Base-by-base conservation (phyloP, 2,888 invertebrate genomes). In the Epirrita christyi region DNA sequence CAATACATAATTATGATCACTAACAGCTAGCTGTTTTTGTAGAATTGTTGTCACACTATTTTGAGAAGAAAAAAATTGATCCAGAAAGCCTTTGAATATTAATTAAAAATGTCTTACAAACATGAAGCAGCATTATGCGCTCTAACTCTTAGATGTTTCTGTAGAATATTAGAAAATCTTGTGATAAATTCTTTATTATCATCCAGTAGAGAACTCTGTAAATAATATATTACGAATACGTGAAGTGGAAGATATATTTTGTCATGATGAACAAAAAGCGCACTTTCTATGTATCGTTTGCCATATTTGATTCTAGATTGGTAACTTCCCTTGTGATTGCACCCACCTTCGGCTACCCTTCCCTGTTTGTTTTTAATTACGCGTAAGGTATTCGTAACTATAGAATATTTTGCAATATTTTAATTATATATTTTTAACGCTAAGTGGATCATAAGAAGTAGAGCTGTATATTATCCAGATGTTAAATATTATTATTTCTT, bases 401-500 rank as follows among this genome's bases (percentile, higher is more conserved):
- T 89, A 83, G 88, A 90, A 89, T 90, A 91, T 89, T 90, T 91
- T 90, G 89, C 90, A 90, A 90, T 88, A 85, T 81, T 59, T 80
- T 78, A 78, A 80, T 82, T 83, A 80, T 81, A 78, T 80, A n/a
- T 83, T 81, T 82, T 82, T 80, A 82, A 77, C 75, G 75, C 78
- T 90, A 89, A 89, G 88, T 85, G 88, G 85, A 88, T 88, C 86
- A 76, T 88, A 85, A 75, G 81, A 82, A 77, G 76, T 80, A 83
- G 80, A 84, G 78, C 85, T 91, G 90, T 91, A 90, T 90, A 91
- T 89, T 92, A 89, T 89, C 79, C 88, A 90, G 86, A 90, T 92
- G 92, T 92, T 89, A 88, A 89, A 89, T 90, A 92, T 90, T 90
- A 88, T 88, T 88, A 89, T 89, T 90, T 89, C 85, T 85, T 87